Percentiles rank a stretch among this genome's conserved stretches.
Evolutionary conservation across 2,888 invertebrate species (phyloP).

Genomic region (Malachius bipustulatus): DNA sequence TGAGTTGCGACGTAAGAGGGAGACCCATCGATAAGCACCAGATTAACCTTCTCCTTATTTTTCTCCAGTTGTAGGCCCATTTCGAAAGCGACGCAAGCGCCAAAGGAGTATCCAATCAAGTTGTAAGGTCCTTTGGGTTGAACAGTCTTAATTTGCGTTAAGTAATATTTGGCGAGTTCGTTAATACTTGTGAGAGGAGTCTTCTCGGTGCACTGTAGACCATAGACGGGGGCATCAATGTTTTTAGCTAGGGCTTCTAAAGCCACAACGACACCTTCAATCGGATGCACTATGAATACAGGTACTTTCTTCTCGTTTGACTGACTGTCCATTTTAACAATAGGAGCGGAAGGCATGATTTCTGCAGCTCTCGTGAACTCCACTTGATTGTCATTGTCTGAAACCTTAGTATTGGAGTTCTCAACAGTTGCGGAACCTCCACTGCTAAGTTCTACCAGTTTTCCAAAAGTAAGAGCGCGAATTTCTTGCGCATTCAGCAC

Average conservation of each 20-base stretch:
- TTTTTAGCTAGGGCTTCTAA: conserved; percentile 60
- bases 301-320: conserved; percentile 37
- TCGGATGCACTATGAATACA: conserved; percentile 69
- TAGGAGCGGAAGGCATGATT: conserved; percentile 61
- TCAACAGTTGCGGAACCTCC: conserved; percentile 21
- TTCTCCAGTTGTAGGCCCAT: conserved; percentile 78
- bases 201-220: conserved; percentile 75
- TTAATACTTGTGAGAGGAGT: conserved; percentile 63
- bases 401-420: conserved; percentile 20
- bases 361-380: conserved; percentile 43
- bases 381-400: conserved; percentile 40
- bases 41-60: conserved; percentile 42
- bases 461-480: conserved; percentile 67
- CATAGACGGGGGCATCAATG: conserved; percentile 67
- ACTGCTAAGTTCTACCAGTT: conserved; percentile 49
- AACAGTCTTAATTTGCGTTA: conserved; percentile 58
- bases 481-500: conserved; percentile 87
- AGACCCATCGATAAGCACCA: conserved; percentile 84
- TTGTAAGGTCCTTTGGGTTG: conserved; percentile 78
- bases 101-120: conserved; percentile 91
- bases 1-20: conserved; percentile 70
- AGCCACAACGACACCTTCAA: conserved; percentile 72
- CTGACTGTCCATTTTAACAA: conserved; percentile 56
- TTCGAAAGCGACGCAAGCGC: conserved; percentile 88
- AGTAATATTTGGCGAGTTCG: conserved; percentile 60